Base-by-base conservation (phyloP, 2,113 vertebrate genomes). In the Mormyrus lacerda region DNA sequence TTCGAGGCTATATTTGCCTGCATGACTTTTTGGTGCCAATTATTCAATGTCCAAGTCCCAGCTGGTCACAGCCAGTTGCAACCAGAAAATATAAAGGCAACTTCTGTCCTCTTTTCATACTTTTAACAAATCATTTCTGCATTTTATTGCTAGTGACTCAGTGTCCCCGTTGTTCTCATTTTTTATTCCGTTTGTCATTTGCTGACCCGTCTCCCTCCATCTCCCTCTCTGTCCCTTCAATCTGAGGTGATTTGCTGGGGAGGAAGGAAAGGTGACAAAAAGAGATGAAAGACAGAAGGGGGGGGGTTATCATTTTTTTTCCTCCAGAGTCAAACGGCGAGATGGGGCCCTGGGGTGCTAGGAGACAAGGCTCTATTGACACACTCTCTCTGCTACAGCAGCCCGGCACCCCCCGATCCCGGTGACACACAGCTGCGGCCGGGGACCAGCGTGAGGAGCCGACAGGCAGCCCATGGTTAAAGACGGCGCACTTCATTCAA, bases 81-180 rank as follows among this genome's bases (percentile, higher is more conserved):
- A 15, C 87, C 50, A 48, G 42, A 45, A 5, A 53, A 73, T 42
- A 89, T 89, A 84, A 89, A 89, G 79, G 51, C 39, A 17, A 58
- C 35, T 58, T 45, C 53, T 89, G 88, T 89, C 93, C 90, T 19
- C 73, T 89, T 1, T 84, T 79, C 58, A 90, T 93, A 95, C 94
- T 94, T 93, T 95, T 45, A 47, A 84, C 93, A 51, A 27, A 93
- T 93, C 92, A 93, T 94, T 95, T 94, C 91, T 88, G 92, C 92
- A 94, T 94, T 94, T 95, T 93, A 92, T 90, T 92, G 92, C 92
- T 92, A 94, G 93, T 93, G 93, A 94, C 93, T 94, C 92, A 93
- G 93, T 94, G 91, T 92, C 91, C 91, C 90, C 92, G 42, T 84
- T 47, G 19, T 24, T n/a, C 9, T 91, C 93, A 91, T 93, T 89